These are phyloP conservation scores for Perdita meconis DNA, from an alignment of 2,888 invertebrate species.

Conservation along the genomic window DNA sequence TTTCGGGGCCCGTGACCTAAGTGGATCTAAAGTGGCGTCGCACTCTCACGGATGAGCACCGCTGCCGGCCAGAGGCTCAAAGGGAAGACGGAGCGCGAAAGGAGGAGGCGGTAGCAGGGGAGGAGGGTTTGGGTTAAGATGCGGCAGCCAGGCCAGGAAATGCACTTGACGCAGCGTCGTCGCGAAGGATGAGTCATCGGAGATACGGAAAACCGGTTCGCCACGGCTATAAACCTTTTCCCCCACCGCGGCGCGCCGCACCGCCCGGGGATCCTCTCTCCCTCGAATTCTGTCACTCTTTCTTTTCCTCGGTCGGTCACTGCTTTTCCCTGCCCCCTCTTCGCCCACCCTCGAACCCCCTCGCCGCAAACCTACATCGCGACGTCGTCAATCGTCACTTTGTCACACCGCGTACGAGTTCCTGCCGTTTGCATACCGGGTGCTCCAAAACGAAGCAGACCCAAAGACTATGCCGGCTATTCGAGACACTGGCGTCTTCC, in stretches of 20 bases:
- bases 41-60: constrained; percentile 59
- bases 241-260: constrained; percentile 39
- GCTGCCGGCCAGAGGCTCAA: constrained; percentile 52
- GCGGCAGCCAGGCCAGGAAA: constrained; percentile 80
- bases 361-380: constrained; percentile 51
- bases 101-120: constrained; percentile 18
- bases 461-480: too few species aligned
- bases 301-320: constrained; percentile 72
- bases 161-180: constrained; percentile 82
- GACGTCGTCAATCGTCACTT: constrained; percentile 75
- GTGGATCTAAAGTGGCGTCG: not conserved
- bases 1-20: too few species aligned
- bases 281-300: constrained; percentile 54
- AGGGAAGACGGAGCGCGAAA: constrained; percentile 15
- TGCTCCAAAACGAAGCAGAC: constrained; percentile 25
- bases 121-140: constrained; percentile 69
- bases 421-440: constrained; percentile 56
- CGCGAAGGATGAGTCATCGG: constrained; percentile 82
- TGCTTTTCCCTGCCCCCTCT: constrained; percentile 49
- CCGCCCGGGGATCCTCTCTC: constrained; percentile 34
- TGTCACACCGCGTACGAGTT: constrained; percentile 63
- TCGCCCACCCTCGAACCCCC: constrained; percentile 14
- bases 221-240: constrained; percentile 69
- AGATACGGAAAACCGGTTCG: constrained; percentile 83
- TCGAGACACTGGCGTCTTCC: too few species aligned